Conservation (phyloP, 2,113 vertebrate species). For the Crotalus tigris region DNA sequence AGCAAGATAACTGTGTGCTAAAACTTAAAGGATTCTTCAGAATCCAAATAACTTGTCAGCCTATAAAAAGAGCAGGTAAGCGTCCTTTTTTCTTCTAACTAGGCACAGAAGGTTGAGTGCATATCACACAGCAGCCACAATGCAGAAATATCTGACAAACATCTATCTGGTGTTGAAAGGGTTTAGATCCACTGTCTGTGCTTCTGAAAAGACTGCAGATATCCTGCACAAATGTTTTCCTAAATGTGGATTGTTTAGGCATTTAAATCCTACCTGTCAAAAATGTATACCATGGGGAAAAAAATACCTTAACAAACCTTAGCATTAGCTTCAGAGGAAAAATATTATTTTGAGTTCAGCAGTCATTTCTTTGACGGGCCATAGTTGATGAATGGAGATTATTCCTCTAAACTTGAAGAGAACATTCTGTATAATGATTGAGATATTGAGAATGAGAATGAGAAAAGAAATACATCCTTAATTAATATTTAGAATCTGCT, state of each 20-base stretch:
- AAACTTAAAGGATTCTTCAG: conserved; percentile 16
- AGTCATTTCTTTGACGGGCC: neutral
- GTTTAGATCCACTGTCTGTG: neutral
- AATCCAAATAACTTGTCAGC: neutral
- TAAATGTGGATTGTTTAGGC: neutral
- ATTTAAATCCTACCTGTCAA: neutral
- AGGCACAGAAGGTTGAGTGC: conserved; percentile 19
- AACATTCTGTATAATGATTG: neutral
- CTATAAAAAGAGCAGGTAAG: conserved; percentile 26
- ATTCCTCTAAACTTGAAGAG: neutral
- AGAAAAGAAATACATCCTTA: neutral
- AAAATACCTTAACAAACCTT: neutral
- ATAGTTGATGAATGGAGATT: neutral
- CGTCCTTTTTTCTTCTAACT: conserved; percentile 19
- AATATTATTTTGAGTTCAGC: neutral
- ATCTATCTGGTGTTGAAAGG: neutral
- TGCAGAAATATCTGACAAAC: accelerated
- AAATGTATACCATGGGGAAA: neutral
- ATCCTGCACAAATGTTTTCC: neutral
- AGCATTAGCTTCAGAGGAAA: neutral
- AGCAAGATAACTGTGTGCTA: neutral
- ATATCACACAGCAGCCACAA: conserved; percentile 9
- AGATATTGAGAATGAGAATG: neutral
- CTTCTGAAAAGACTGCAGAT: conserved; percentile 6
- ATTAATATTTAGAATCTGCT: neutral